phyloP scores from a whole-genome alignment of 2,888 invertebrate genomes.

The Stenurella melanura region DNA sequence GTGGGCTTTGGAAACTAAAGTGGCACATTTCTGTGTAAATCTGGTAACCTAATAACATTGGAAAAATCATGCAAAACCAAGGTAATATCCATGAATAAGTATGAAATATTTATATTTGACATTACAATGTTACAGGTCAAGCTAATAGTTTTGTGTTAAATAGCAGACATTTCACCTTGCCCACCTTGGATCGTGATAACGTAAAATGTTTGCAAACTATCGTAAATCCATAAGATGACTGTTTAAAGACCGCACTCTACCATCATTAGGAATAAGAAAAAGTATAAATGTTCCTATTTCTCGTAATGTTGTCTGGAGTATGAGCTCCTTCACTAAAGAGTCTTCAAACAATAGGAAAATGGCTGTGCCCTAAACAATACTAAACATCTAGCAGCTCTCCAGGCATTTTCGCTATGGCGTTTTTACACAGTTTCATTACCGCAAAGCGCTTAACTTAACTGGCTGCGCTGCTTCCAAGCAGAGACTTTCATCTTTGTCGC shows the following conservation, averaged over 20 bases:
- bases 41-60: no score
- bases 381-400: conserved; percentile 8
- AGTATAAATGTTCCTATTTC: not conserved
- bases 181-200: not conserved
- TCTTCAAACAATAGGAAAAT: conserved; percentile 11
- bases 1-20: no score
- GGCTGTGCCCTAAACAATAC: conserved; percentile 5
- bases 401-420: not conserved
- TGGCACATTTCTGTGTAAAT: no score
- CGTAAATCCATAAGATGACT: not conserved
- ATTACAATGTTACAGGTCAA: no score
- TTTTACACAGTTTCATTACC: conserved; percentile 18
- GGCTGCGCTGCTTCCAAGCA: not conserved
- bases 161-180: no score
- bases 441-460: not conserved
- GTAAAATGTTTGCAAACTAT: not conserved
- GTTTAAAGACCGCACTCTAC: not conserved
- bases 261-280: not conserved
- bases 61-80: no score
- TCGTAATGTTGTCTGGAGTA: not conserved
- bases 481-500: conserved; percentile 14
- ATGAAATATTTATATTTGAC: no score
- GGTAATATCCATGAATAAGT: no score
- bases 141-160: no score
- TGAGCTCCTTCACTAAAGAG: not conserved